phyloP scores from a whole-genome alignment of 1,140 invertebrate species.

The Physella acuta region DNA sequence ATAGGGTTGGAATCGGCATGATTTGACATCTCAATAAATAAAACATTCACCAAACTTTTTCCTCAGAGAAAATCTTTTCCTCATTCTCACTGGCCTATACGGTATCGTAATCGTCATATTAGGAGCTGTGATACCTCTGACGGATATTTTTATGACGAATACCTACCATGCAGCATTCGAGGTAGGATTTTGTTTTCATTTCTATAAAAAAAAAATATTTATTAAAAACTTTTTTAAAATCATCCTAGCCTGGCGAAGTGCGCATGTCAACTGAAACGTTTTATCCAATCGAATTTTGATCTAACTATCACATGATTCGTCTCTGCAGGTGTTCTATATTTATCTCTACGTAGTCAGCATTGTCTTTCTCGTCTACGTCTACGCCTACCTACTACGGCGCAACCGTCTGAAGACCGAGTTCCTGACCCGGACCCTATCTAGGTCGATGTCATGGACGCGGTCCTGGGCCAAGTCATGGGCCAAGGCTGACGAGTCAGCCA shows the following conservation, averaged over 20 bases:
- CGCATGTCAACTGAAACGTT: no score
- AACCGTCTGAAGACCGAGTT: conserved; percentile 1
- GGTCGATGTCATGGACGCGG: conserved; percentile 13
- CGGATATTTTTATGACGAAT: conserved; percentile 62
- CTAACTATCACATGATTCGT: no score
- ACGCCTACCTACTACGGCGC: conserved; percentile 80
- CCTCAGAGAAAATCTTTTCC: conserved; percentile 76
- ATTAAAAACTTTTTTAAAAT: no score
- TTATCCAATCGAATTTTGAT: no score
- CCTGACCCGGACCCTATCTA: conserved; percentile 8
- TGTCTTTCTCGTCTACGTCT: conserved; percentile 91
- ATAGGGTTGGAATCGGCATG: no score
- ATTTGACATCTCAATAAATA: no score
- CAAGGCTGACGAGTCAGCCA: conserved; percentile 5
- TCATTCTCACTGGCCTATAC: conserved; percentile 86
- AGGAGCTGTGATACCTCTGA: conserved; percentile 89
- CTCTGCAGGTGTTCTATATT: conserved; percentile 88
- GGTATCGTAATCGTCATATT: conserved; percentile 91
- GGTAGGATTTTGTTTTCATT: conserved; percentile 63
- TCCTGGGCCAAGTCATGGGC: not conserved
- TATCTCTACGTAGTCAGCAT: conserved; percentile 94
- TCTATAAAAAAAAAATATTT: no score
- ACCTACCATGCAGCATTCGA: conserved; percentile 67
- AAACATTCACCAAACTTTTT: no score
- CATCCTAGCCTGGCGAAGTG: no score